Percentiles rank a stretch among this genome's conserved stretches.
These are phyloP conservation scores for Bombus difficillimus DNA, from an alignment of 1,140 invertebrate species.

Conservation along the genomic window DNA sequence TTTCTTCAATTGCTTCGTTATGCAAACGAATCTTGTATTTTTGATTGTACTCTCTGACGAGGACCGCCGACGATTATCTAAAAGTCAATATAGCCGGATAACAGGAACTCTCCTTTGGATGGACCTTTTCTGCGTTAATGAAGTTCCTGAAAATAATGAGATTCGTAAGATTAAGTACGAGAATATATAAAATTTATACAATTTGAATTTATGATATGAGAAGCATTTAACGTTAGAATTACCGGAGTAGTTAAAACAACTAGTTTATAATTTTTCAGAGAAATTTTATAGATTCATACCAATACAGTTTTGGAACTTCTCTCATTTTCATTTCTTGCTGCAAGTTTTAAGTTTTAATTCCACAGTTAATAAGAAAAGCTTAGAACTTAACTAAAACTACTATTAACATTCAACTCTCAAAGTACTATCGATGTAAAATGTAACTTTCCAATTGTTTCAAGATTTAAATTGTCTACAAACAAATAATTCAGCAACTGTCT, in stretches of 20 bases:
- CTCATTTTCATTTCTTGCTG: neutral
- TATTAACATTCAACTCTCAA: neutral
- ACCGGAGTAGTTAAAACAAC: no score
- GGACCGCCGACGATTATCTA: neutral
- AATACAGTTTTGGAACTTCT: neutral
- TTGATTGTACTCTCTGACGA: neutral
- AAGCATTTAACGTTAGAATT: neutral
- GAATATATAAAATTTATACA: no score
- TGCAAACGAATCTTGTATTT: neutral
- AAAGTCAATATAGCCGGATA: neutral
- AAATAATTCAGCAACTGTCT: no score
- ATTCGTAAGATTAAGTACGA: neutral
- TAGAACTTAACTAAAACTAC: neutral
- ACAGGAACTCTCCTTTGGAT: neutral
- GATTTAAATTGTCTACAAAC: no score
- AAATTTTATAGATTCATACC: no score
- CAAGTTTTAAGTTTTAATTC: neutral
- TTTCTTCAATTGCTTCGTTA: neutral
- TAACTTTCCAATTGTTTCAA: no score
- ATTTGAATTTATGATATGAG: neutral
- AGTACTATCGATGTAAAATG: no score
- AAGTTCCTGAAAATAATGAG: neutral
- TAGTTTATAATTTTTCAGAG: neutral
- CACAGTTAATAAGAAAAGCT: neutral
- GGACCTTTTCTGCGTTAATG: neutral